These are phyloP conservation scores for Musca vetustissima DNA, from an alignment of 1,140 invertebrate species.

Conservation along the genomic window DNA sequence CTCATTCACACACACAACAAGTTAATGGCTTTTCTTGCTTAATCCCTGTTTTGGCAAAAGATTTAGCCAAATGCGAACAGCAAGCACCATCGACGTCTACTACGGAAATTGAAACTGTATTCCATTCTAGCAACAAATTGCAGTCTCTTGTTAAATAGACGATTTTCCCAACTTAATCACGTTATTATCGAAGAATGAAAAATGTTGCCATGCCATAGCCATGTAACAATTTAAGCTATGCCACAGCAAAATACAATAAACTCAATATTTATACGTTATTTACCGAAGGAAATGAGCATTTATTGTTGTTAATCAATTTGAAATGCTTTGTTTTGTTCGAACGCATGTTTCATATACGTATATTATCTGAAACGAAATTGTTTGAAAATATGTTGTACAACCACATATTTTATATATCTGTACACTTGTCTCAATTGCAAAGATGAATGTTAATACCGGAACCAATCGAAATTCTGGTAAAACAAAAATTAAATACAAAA, in stretches of 20 bases:
- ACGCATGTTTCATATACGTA: not conserved
- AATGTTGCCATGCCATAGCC: not conserved
- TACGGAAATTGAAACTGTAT: constrained; percentile 26
- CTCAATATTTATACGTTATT: constrained; percentile 29
- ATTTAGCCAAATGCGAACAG: not conserved
- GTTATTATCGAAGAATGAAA: constrained; percentile 2
- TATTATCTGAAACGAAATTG: too few species aligned
- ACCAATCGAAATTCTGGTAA: too few species aligned
- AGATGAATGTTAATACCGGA: too few species aligned
- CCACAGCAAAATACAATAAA: constrained; percentile 25
- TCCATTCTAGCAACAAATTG: constrained; percentile 8
- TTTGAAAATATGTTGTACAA: too few species aligned
- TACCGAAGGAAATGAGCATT: constrained; percentile 24
- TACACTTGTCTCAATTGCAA: too few species aligned
- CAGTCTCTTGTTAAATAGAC: constrained; percentile 4
- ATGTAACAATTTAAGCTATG: too few species aligned
- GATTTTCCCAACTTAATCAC: constrained; percentile 15
- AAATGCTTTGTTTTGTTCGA: not conserved
- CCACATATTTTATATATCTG: too few species aligned
- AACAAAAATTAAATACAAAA: too few species aligned
- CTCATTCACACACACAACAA: too few species aligned
- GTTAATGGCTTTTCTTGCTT: not conserved
- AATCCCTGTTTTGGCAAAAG: not conserved
- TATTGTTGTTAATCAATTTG: constrained; percentile 31
- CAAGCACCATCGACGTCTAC: constrained; percentile 3